Percentiles rank a stretch among this genome's conserved stretches.
Evolutionary conservation across 2,888 invertebrate genomes (phyloP).

Genomic region (Napeogenes inachia): DNA sequence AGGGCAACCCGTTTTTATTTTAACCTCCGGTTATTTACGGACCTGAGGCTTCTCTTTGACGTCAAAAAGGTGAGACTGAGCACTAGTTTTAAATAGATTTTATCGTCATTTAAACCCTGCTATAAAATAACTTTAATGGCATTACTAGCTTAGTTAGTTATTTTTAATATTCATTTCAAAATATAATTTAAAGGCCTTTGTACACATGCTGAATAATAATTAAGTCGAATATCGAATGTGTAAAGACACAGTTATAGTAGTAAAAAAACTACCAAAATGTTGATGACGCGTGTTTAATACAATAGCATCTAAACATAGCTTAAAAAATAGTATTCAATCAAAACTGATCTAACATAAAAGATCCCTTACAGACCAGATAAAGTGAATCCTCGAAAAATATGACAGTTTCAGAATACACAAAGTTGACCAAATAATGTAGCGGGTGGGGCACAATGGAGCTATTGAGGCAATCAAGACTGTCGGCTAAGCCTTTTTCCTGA

Average conservation of each 20-base stretch:
- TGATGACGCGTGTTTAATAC: too few relatives aligned
- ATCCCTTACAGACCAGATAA: too few relatives aligned
- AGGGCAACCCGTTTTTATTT: conserved; percentile 34
- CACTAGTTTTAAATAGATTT: conserved; percentile 28
- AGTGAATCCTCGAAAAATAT: conserved; percentile 1
- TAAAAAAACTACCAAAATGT: too few relatives aligned
- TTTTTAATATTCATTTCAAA: conserved; percentile 6
- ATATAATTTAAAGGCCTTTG: conserved; percentile 3
- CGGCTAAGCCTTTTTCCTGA: conserved; percentile 44
- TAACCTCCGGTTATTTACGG: conserved; percentile 34
- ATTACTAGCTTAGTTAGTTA: conserved; percentile 9
- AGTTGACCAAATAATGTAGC: conserved; percentile 16
- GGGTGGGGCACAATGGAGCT: conserved; percentile 45
- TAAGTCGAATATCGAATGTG: too few relatives aligned
- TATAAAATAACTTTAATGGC: conserved; percentile 18
- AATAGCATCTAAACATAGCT: not conserved
- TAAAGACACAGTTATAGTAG: too few relatives aligned
- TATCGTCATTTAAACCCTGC: conserved; percentile 22
- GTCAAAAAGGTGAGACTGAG: conserved; percentile 33
- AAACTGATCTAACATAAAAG: too few relatives aligned
- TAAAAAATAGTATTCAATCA: too few relatives aligned
- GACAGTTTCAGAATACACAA: not conserved
- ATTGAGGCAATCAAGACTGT: conserved; percentile 52
- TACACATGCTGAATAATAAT: too few relatives aligned
- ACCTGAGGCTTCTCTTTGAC: conserved; percentile 30